Percentiles rank a stretch among this genome's conserved stretches.
Evolutionary conservation across 2,888 invertebrate genomes (phyloP).

Genomic region (Melinopterus prodromus): DNA sequence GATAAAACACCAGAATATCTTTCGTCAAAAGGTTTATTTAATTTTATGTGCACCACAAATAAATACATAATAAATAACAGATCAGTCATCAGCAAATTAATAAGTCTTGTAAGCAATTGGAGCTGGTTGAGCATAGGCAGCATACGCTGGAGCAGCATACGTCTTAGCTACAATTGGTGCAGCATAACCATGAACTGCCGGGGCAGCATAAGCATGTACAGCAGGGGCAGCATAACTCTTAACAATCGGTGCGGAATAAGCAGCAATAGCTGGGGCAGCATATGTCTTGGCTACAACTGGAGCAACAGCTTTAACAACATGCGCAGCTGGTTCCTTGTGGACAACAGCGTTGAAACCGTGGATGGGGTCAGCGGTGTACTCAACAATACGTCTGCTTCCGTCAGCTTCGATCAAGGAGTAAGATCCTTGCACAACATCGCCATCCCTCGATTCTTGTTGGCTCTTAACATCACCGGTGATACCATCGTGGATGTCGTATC

Average conservation of each 20-base stretch:
- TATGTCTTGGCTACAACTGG: conserved; percentile 41
- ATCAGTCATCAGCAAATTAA: background rate
- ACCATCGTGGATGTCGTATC: conserved; percentile 66
- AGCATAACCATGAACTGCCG: conserved; percentile 47
- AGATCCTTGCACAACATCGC: conserved; percentile 65
- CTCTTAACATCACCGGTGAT: conserved; percentile 65
- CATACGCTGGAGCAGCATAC: conserved; percentile 38
- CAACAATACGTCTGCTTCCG: conserved; percentile 63
- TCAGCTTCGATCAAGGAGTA: conserved; percentile 65
- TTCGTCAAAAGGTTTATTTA: background rate
- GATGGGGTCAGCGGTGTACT: conserved; percentile 67
- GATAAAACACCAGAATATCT: background rate
- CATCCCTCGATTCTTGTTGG: conserved; percentile 63
- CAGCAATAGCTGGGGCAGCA: no score
- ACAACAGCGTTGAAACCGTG: conserved; percentile 73
- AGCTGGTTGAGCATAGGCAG: conserved; percentile 52
- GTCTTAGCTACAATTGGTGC: conserved; percentile 43
- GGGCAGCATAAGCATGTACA: conserved; percentile 37
- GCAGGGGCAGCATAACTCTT: conserved; percentile 34
- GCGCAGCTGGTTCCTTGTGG: conserved; percentile 66
- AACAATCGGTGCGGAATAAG: conserved; percentile 45
- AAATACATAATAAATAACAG: conserved; percentile 4
- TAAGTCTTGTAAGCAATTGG: conserved; percentile 44
- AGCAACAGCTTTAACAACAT: conserved; percentile 44
- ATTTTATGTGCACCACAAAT: background rate